A percentile compares a stretch with the other conserved stretches of the same genome.
These are phyloP conservation scores for Heliconius aoede DNA, from an alignment of 2,888 invertebrate species.

Conservation along the genomic window DNA sequence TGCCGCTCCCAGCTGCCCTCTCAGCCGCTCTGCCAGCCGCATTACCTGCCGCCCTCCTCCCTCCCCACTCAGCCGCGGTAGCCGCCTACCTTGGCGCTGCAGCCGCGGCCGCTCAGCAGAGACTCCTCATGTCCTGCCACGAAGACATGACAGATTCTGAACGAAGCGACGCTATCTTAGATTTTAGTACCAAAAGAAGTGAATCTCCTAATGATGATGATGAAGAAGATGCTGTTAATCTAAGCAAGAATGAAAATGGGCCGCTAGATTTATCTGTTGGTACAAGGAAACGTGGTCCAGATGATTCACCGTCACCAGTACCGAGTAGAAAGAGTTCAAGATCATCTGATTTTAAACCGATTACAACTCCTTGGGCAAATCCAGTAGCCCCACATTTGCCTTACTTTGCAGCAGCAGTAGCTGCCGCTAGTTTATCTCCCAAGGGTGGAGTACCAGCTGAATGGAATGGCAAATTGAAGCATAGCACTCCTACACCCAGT, in stretches of 20 bases:
- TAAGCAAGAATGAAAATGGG: conserved; percentile 87
- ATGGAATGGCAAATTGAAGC: conserved; percentile 93
- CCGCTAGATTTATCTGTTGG: conserved; percentile 92
- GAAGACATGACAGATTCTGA: conserved; percentile 87
- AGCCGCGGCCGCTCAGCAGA: conserved; percentile 89
- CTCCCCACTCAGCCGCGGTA: conserved; percentile 92
- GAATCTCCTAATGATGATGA: conserved; percentile 79
- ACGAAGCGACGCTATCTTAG: conserved; percentile 87
- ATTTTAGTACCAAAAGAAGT: conserved; percentile 91
- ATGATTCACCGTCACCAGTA: conserved; percentile 85
- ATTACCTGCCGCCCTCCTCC: conserved; percentile 87
- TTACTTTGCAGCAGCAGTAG: conserved; percentile 91
- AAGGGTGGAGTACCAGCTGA: conserved; percentile 85
- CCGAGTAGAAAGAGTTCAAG: conserved; percentile 87
- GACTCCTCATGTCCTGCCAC: conserved; percentile 90
- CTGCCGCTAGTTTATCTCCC: conserved; percentile 89
- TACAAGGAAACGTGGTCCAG: conserved; percentile 88
- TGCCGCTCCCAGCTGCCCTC: conserved; percentile 84
- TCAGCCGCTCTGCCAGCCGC: conserved; percentile 87
- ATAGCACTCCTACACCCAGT: conserved; percentile 86
- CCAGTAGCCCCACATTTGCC: conserved; percentile 91
- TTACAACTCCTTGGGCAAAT: conserved; percentile 90
- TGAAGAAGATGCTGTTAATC: conserved; percentile 87
- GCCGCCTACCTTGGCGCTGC: conserved; percentile 91
- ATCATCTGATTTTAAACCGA: conserved; percentile 87